A percentile compares a stretch with the other conserved stretches of the same genome.
These are phyloP conservation scores for Alouatta palliata DNA, from an alignment of 2,113 vertebrate genomes.

Conservation along the genomic window DNA sequence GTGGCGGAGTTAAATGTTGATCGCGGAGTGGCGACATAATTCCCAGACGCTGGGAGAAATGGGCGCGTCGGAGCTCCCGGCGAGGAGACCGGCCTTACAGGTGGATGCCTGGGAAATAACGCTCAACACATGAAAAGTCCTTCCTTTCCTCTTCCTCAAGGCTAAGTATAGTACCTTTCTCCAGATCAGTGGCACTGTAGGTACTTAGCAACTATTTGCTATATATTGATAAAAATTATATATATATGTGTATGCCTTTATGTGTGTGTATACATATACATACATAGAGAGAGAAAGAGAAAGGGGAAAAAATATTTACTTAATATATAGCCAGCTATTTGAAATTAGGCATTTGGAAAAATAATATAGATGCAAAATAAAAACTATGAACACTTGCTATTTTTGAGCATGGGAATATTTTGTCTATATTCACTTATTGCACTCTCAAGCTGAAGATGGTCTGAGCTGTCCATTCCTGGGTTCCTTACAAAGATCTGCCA, in stretches of 20 bases:
- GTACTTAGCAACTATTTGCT: not conserved
- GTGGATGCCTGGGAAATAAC: not conserved
- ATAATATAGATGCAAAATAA: not conserved
- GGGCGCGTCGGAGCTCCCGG: no score
- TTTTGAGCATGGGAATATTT: not conserved
- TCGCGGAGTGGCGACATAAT: no score
- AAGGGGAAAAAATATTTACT: not conserved
- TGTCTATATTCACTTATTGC: not conserved
- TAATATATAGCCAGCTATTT: not conserved
- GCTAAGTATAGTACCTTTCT: not conserved
- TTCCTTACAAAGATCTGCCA: not conserved
- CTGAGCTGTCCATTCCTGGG: not conserved
- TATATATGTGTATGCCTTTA: not conserved
- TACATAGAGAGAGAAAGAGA: not conserved
- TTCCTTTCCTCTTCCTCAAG: not conserved
- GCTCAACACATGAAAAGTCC: no score
- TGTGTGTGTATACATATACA: not conserved
- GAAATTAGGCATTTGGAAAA: slow-evolving; percentile 5
- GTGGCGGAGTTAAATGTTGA: no score
- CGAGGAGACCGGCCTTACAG: no score
- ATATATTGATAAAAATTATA: not conserved
- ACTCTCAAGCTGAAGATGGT: not conserved
- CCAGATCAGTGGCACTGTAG: not conserved
- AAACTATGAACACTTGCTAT: not conserved
- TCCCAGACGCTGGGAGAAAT: no score